Base-by-base conservation (phyloP, 2,797 vertebrate species). In the Meda fulgida region DNA sequence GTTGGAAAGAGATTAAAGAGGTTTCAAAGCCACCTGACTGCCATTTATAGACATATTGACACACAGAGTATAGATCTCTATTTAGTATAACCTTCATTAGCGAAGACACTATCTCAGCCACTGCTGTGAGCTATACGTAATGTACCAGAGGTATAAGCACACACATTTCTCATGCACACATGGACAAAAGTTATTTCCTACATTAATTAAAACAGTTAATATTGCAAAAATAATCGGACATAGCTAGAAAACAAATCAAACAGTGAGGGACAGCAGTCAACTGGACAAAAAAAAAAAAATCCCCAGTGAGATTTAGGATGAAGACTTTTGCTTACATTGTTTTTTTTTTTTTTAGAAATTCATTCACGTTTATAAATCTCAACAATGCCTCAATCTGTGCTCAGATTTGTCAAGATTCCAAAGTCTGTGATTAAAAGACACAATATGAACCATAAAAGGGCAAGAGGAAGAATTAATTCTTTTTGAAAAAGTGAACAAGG, bases 11-110 rank as follows among this genome's bases (percentile, higher is more conserved):
- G 94, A 95, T 94, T 94, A 94, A 93, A 93, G 26, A 72, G 88
- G 88, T 92, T 92, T 89, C 89, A 88, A 86, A 91, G 93, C 93
- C 92, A 88, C 91, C 91, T 90, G 73, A 93, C 90, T 92, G 91
- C 89, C 90, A 91, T 93, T 95, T 94, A 94, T 94, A 91, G 92
- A 93, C 93, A 93, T 94, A 95, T 70, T 51, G 90, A 91, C 48
- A 90, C 85, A 90, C 88, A 90, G 89, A 89, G 88, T 92, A 81
- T 82, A 67, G 66, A 85, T 87, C 90, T 92, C 87, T 72, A 77
- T 90, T 92, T 91, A 90, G 78, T 55, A 85, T 89, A 90, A 89
- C 89, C 85, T 77, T 67, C 78, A 77, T 82, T 81, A 81, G 83
- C 26, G 36, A 36, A 58, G 53, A 43, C 26, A 19, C 21, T 40